These are phyloP conservation scores for Cheilosia grossa DNA, from an alignment of 2,888 invertebrate species.

Conservation along the genomic window DNA sequence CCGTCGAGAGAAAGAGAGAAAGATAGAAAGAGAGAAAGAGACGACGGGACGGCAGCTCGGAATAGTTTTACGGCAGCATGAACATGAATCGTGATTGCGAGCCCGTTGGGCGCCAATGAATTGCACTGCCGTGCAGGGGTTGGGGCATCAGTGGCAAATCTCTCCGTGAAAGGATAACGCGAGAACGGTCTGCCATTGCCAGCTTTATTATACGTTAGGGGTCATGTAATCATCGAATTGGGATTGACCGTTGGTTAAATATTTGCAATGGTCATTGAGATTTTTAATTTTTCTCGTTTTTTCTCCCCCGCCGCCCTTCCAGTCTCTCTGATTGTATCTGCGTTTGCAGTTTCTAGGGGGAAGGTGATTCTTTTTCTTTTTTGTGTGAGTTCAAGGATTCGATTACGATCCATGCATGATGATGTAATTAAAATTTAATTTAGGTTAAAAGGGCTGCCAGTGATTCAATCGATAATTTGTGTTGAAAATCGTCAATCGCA, in stretches of 20 bases:
- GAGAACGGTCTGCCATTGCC: constrained; percentile 55
- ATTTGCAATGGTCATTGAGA: constrained; percentile 74
- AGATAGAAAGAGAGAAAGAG: background rate
- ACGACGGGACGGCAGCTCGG: constrained; percentile 1
- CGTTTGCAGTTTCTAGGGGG: constrained; percentile 34
- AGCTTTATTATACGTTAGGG: constrained; percentile 73
- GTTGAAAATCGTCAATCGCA: constrained; percentile 53
- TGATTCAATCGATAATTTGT: constrained; percentile 70
- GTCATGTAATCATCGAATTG: constrained; percentile 75
- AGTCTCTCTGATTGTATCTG: constrained; percentile 44
- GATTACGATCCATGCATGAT: constrained; percentile 71
- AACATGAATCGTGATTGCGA: constrained; percentile 28
- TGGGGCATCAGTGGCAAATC: constrained; percentile 41
- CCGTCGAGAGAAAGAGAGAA: background rate
- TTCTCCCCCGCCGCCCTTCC: background rate
- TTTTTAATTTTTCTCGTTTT: constrained; percentile 47
- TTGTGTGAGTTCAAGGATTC: constrained; percentile 68
- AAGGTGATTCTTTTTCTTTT: constrained; percentile 3
- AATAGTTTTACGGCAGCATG: constrained; percentile 35
- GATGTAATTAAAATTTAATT: constrained; percentile 74
- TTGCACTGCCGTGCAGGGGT: constrained; percentile 10
- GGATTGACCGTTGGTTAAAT: constrained; percentile 71
- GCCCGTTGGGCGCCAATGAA: constrained; percentile 59
- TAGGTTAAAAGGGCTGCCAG: constrained; percentile 69
- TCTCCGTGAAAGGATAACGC: constrained; percentile 60